Evolutionary conservation across 2,797 vertebrate species (phyloP), one percentile per base, ranked within the genome.

Genomic region (Siniperca undulata): DNA sequence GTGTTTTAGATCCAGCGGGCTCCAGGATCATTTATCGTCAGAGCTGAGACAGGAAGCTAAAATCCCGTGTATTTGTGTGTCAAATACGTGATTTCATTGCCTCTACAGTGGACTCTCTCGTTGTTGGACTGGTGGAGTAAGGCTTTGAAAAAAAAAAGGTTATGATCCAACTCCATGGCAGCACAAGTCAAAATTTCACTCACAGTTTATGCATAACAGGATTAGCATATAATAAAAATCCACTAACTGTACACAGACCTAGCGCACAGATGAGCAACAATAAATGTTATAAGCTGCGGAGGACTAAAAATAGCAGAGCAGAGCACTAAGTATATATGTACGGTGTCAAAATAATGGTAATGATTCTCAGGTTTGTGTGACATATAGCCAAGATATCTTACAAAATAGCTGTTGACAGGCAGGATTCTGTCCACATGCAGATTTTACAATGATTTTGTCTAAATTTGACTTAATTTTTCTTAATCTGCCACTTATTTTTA

Each of bases 261-360:
- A 58, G 42, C 44, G 22, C 34, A 72, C 20, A 69, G 61, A 78
- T 6, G 36, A n/a, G 44, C 61, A 75, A 75, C 52, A 48, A n/a
- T 46, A 46, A 67, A 70, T 27, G 20, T 3, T 42, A 44, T 30
- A 36, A 70, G 19, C 46, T 70, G 48, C 71, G 9, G 22, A 61
- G 2, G 17, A 24, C 59, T 84, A 70, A 70, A 85, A 76, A 85
- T 83, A 83, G 77, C 59, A 77, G 27, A 80, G 44, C 24, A 59
- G 46, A 70, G 34, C 22, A 40, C 65, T 71, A 77, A 72, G 30
- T 84, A 58, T 53, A 77, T 71, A 84, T 34, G 12, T 30, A 38
- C 12, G 46, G 34, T 55, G 69, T 77, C 56, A 75, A 56, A 76
- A 46, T 56, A 42, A 27, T 7, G 24, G 9, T 17, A 53, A 12